A percentile compares a stretch with the other conserved stretches of the same genome.
These are phyloP conservation scores for Parnassius smintheus DNA, from an alignment of 2,888 invertebrate genomes.

Conservation along the genomic window DNA sequence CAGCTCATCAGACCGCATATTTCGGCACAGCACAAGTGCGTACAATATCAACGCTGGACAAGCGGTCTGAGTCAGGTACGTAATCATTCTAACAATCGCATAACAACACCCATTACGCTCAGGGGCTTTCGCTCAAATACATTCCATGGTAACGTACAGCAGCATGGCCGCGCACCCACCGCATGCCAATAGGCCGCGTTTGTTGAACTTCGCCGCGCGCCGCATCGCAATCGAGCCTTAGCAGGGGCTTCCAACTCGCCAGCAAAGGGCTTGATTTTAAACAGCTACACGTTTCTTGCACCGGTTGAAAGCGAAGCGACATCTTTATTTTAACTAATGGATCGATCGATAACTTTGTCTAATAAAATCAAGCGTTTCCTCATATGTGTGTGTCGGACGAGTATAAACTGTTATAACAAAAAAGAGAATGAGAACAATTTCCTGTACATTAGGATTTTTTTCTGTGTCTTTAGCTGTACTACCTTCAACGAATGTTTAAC, in stretches of 20 bases:
- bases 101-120: conserved; percentile 27
- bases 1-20: neutral
- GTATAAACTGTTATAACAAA: too few relatives aligned
- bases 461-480: too few relatives aligned
- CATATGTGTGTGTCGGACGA: too few relatives aligned
- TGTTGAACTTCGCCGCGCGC: conserved; percentile 52
- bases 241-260: conserved; percentile 28
- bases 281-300: neutral
- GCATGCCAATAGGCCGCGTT: conserved; percentile 58
- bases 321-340: too few relatives aligned
- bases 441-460: too few relatives aligned
- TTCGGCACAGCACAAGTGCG: conserved; percentile 10
- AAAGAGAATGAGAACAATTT: too few relatives aligned
- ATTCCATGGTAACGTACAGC: conserved; percentile 27
- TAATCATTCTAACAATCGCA: conserved; percentile 11
- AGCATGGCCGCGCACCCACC: conserved; percentile 29
- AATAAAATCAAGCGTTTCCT: too few relatives aligned
- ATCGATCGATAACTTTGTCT: too few relatives aligned
- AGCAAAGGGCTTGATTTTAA: conserved; percentile 1
- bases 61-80: neutral
- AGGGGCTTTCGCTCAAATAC: conserved; percentile 36
- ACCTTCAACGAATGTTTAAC: too few relatives aligned
- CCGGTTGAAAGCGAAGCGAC: too few relatives aligned
- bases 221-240: conserved; percentile 47
- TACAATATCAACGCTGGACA: neutral